Percentiles rank a stretch among this genome's conserved stretches.
These are phyloP conservation scores for Agonopterix arenella DNA, from an alignment of 2,888 invertebrate species.

Conservation along the genomic window DNA sequence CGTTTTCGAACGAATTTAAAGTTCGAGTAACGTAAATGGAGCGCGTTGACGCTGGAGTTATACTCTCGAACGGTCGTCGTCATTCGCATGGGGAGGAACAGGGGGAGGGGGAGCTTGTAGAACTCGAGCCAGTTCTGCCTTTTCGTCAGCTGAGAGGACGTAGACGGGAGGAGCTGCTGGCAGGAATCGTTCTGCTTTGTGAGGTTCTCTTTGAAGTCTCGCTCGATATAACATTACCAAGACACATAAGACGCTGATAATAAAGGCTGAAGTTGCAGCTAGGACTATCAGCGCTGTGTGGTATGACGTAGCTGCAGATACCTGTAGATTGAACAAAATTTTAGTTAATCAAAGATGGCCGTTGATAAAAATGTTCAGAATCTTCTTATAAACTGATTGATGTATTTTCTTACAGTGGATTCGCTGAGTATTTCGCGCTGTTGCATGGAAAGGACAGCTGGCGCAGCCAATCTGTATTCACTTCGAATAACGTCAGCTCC, in stretches of 20 bases:
- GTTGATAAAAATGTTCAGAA: no score
- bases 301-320: conserved; percentile 81
- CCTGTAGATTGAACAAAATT: conserved; percentile 29
- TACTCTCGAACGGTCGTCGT: conserved; percentile 45
- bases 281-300: conserved; percentile 87
- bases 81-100: conserved; percentile 30
- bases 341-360: no score
- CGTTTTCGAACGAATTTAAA: not conserved
- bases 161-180: conserved; percentile 81
- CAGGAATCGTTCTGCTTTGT: conserved; percentile 77
- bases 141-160: conserved; percentile 81
- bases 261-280: conserved; percentile 86
- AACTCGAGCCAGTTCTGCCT: conserved; percentile 69
- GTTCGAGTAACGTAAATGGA: conserved; percentile 17
- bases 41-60: conserved; percentile 24
- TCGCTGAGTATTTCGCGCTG: conserved; percentile 83
- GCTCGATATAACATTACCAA: conserved; percentile 85
- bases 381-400: not conserved
- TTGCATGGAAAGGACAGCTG: conserved; percentile 59
- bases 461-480: conserved; percentile 56
- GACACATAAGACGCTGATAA: conserved; percentile 86
- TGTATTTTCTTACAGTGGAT: conserved; percentile 65
- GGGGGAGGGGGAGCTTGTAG: conserved; percentile 55
- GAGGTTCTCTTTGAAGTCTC: conserved; percentile 66
- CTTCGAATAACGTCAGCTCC: conserved; percentile 64